Conservation (phyloP, 2,113 vertebrate genomes). For the Anthoscopus minutus region DNA sequence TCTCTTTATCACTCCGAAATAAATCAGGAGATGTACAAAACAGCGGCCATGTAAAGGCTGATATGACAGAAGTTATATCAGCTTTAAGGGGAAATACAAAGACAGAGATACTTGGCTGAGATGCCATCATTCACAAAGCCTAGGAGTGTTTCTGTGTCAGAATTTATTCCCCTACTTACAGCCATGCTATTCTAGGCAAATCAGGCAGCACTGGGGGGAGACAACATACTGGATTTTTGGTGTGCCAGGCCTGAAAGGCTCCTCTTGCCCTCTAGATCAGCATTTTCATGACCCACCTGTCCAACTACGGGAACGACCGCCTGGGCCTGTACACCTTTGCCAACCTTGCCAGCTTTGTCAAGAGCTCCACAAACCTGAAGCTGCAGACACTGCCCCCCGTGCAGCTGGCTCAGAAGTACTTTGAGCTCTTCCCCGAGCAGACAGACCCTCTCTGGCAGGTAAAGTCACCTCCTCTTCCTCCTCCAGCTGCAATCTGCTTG, state of each 20-base stretch:
- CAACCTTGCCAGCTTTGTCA: slow-evolving; percentile 88
- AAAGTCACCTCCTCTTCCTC: not conserved
- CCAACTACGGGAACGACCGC: slow-evolving; percentile 97
- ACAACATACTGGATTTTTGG: not conserved
- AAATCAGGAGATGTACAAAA: not conserved
- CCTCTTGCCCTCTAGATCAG: slow-evolving; percentile 81
- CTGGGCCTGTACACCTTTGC: slow-evolving; percentile 93
- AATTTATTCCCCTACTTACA: not conserved
- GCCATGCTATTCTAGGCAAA: not conserved
- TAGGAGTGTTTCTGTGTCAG: not conserved
- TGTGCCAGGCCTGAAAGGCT: not conserved
- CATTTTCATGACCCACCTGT: slow-evolving; percentile 98
- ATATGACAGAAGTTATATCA: not conserved
- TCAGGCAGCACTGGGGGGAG: not conserved
- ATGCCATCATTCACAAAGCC: not conserved
- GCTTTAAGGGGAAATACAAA: not conserved
- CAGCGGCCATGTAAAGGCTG: not conserved
- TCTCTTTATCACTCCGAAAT: not conserved
- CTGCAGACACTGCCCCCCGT: slow-evolving; percentile 87
- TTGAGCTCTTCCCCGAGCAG: slow-evolving; percentile 94
- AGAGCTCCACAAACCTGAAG: slow-evolving; percentile 86
- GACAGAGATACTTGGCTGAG: not conserved
- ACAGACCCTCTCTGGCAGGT: slow-evolving; percentile 97
- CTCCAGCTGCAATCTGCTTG: rapidly evolving
- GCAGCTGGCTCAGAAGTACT: slow-evolving; percentile 92